phyloP scores from a whole-genome alignment of 2,888 invertebrate genomes.

The Cryptocephalus moraei region DNA sequence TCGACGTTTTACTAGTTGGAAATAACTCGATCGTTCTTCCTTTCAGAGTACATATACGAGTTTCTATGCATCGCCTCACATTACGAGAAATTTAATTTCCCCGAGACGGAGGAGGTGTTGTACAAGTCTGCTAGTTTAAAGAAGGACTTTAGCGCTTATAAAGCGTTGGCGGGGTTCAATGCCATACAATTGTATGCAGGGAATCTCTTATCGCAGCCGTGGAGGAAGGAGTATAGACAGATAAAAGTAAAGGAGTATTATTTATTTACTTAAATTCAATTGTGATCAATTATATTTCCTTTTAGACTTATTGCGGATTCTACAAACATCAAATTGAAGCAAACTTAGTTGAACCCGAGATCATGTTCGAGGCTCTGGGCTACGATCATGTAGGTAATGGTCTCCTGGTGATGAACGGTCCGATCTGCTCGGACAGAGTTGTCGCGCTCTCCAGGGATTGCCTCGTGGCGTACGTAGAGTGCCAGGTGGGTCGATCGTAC shows the following conservation, averaged over 20 bases:
- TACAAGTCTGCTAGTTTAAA: slow-evolving; percentile 59
- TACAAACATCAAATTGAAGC: slow-evolving; percentile 80
- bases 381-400: slow-evolving; percentile 54
- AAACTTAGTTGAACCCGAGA: slow-evolving; percentile 67
- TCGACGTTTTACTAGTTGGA: neutral
- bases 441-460: slow-evolving; percentile 74
- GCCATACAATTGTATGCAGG: slow-evolving; percentile 77
- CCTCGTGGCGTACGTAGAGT: slow-evolving; percentile 77
- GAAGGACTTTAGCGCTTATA: slow-evolving; percentile 68
- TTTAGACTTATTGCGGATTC: slow-evolving; percentile 80
- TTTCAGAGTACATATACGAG: slow-evolving; percentile 64
- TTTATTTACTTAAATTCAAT: neutral
- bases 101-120: slow-evolving; percentile 66
- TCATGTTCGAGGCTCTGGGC: slow-evolving; percentile 73
- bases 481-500: slow-evolving; percentile 49
- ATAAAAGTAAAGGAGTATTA: slow-evolving; percentile 52
- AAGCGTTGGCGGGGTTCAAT: slow-evolving; percentile 74
- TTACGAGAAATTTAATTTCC: slow-evolving; percentile 66
- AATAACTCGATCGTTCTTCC: neutral
- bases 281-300: slow-evolving; percentile 11
- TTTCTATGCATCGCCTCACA: slow-evolving; percentile 69
- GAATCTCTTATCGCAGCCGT: slow-evolving; percentile 76
- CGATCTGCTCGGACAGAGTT: slow-evolving; percentile 73
- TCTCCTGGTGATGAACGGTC: slow-evolving; percentile 55
- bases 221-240: slow-evolving; percentile 77